Evolutionary conservation across 1,140 invertebrate species (phyloP).

Genomic region (Bombus huntii): DNA sequence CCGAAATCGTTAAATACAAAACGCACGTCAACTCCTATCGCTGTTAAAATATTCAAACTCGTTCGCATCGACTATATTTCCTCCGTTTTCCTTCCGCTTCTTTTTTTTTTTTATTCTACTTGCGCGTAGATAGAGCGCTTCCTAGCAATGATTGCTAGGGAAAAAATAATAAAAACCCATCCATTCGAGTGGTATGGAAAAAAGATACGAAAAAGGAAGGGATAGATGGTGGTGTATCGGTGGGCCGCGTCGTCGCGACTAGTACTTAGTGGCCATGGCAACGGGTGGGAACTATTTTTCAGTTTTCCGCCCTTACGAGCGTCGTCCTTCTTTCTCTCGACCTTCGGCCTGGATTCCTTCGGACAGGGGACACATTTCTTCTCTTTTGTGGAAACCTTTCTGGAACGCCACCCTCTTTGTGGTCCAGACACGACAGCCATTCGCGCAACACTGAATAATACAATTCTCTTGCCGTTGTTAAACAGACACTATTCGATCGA

Average conservation of each 20-base stretch:
- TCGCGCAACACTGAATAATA: slow-evolving; percentile 20
- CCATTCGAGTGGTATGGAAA: slow-evolving; percentile 10
- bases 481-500: slow-evolving; percentile 29
- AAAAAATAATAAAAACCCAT: slow-evolving; percentile 35
- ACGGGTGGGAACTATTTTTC: slow-evolving; percentile 54
- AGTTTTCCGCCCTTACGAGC: slow-evolving; percentile 35
- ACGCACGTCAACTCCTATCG: background rate
- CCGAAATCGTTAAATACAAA: slow-evolving; percentile 24
- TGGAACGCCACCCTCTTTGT: slow-evolving; percentile 13
- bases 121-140: background rate
- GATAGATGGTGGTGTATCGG: background rate
- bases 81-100: background rate
- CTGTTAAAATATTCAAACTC: background rate
- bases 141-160: background rate
- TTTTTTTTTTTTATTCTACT: background rate
- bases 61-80: background rate
- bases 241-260: slow-evolving; percentile 6
- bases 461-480: background rate
- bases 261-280: slow-evolving; percentile 55
- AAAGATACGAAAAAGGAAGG: background rate
- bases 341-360: slow-evolving; percentile 26
- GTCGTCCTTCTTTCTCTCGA: slow-evolving; percentile 8
- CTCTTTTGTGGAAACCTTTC: slow-evolving; percentile 32
- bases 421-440: slow-evolving; percentile 8
- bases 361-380: slow-evolving; percentile 25